Evolutionary conservation across 2,113 vertebrate species (phyloP), one percentile per base, ranked within the genome.

Genomic region (Brachypteracias leptosomus): DNA sequence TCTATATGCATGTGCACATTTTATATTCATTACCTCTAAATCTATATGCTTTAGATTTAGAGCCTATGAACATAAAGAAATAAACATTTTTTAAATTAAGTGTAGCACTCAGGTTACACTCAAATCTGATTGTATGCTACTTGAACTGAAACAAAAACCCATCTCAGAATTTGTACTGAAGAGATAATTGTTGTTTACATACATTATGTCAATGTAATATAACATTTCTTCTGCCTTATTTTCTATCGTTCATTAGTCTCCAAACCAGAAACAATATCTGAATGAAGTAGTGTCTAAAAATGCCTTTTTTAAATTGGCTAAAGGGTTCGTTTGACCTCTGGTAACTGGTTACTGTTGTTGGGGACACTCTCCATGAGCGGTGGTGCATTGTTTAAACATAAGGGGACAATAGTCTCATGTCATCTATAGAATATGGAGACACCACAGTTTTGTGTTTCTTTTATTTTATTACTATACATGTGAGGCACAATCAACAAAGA

Each of bases 381-480:
- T 79, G 73, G 17, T 21, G 11, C 83, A 94, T 97, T 96, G 97
- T 98, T 97, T 96, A 92, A 95, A 88, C 78, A 90, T 86, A 97
- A 94, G 6, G 5, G 91, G 76, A 94, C 93, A 82, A 93, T 47
- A 93, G 97, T 96, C 94, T 92, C 95, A 95, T 92, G 96, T 95
- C 96, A 93, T 98, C 96, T 96, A 90, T 96, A 92, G 90, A 82
- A 93, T 94, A 89, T 90, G 82, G 87, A 86, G 85, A 93, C 93
- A 96, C 84, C 67, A 78, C 76, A 75, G 91, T 95, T 97, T 88
- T 96, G n/a, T 92, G 87, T 93, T 96, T 91, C 94, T 97, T 98
- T 97, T 98, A 96, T 96, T 98, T 96, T 98, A 96, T 98, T 97
- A 89, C 96, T 97, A 96, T 97, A 98, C 97, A 97, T 97, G 85